Base-by-base conservation (phyloP, 2,797 vertebrate genomes). In the Percopsis omiscomaycus region DNA sequence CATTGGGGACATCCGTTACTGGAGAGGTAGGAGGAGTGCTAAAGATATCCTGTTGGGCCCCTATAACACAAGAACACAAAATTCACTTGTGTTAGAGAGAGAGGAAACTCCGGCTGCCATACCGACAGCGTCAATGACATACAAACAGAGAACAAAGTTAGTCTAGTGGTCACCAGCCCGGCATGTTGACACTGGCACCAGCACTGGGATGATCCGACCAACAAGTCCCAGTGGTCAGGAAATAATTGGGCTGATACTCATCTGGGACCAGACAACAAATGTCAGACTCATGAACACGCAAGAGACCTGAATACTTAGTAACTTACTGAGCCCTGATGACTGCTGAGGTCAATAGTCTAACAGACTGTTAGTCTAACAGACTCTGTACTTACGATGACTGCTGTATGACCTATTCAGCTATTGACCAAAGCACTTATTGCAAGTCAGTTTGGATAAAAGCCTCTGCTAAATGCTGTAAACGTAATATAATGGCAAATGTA, bases 11-110 rank as follows among this genome's bases (percentile, higher is more conserved):
- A 44, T 84, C 79, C 12, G 61, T 73, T 46, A 79, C 68, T 8
- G 90, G 92, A 14, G 91, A 89, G 15, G 83, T 59, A 61, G 91
- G 91, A 55, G 91, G 87, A n/a, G 91, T 91, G 78, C 92, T 90
- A 80, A 88, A 91, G n/a, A 65, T 70, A 5, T 92, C 92, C 12
- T 63, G 46, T 48, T 80, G 76, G 59, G 74, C 4, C n/a, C 77
- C 92, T 92, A 2, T 4, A 56, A n/a, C 42, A 51, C 15, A 61
- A 61, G 50, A 45, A 15, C n/a, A 51, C 16, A 58, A 59, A 29
- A 15, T 11, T 1, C 2, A 51, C 62, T 29, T 9, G 59, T 13
- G 47, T 53, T 49, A 37, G 11, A 42, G 42, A 29, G 6, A 0
- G 0, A 4, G 32, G 55, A 57, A 9, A 56, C 13, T 10, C 2